These are phyloP conservation scores for Neodiprion virginianus DNA, from an alignment of 1,140 invertebrate genomes.

Conservation along the genomic window DNA sequence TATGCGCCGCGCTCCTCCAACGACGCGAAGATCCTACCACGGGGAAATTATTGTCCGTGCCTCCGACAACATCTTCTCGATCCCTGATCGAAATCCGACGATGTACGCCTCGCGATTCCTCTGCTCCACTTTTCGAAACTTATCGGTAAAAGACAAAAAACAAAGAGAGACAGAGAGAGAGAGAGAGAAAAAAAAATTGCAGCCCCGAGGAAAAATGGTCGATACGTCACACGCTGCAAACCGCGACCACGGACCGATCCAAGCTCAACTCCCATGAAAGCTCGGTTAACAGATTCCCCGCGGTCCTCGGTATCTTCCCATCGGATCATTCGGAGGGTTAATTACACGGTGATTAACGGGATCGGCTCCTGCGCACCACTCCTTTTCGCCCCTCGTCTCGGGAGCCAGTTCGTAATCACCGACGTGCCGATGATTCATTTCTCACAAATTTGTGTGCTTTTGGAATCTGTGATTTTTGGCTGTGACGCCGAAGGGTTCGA, in stretches of 20 bases:
- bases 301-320: slow-evolving; percentile 51
- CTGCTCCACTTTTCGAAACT: no score
- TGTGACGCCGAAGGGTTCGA: no score
- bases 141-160: no score
- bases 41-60: slow-evolving; percentile 42
- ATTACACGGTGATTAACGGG: slow-evolving; percentile 63
- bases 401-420: background rate
- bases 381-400: slow-evolving; percentile 6
- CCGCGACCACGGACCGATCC: background rate
- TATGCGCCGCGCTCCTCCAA: slow-evolving; percentile 45
- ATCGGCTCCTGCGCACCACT: slow-evolving; percentile 58
- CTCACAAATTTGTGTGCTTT: background rate
- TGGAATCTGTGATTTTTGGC: no score
- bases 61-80: no score
- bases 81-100: no score
- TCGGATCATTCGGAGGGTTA: slow-evolving; percentile 60
- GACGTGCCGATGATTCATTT: slow-evolving; percentile 16
- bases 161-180: no score
- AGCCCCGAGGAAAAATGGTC: no score
- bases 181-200: no score
- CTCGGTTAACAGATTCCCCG: slow-evolving; percentile 47
- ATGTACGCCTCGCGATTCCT: no score
- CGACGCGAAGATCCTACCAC: slow-evolving; percentile 17
- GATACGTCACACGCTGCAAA: background rate
- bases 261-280: background rate